Conservation (phyloP, 2,113 vertebrate genomes). For the Morone chrysops region DNA sequence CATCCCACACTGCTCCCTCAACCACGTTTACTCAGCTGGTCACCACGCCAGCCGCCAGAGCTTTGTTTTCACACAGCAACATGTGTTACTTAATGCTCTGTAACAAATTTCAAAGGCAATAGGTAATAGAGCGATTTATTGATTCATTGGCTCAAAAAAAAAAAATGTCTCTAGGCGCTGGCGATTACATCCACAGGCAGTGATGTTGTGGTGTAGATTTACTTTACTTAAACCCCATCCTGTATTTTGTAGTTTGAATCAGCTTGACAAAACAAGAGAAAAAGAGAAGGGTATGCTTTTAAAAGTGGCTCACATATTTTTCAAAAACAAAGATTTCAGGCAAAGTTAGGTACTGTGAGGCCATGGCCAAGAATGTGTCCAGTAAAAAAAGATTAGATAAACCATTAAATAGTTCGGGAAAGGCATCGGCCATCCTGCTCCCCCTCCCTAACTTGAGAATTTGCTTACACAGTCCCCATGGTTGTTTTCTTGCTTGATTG, state of each 20-base stretch:
- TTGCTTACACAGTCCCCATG: constrained; percentile 71
- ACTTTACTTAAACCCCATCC: constrained; percentile 26
- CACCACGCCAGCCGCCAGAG: constrained; percentile 80
- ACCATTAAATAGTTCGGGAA: not conserved
- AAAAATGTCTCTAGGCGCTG: constrained; percentile 1
- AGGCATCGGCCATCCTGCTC: constrained; percentile 21
- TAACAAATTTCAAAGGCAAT: constrained; percentile 85
- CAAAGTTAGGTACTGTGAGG: not conserved
- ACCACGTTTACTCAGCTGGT: constrained; percentile 86
- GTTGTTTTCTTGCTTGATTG: constrained; percentile 82
- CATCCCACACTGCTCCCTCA: constrained; percentile 66
- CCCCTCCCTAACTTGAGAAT: constrained; percentile 45
- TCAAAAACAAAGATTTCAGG: not conserved
- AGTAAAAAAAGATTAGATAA: constrained; percentile 13
- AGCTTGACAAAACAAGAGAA: constrained; percentile 35
- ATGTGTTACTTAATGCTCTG: constrained; percentile 87
- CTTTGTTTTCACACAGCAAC: constrained; percentile 86
- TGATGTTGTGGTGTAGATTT: not conserved
- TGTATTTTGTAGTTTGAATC: constrained; percentile 16
- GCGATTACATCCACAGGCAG: not conserved
- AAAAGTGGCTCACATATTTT: constrained; percentile 11
- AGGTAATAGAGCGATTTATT: constrained; percentile 84
- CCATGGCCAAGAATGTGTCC: not conserved
- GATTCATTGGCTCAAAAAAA: constrained; percentile 68
- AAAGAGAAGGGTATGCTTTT: not conserved